Evolutionary conservation across 2,797 vertebrate genomes (phyloP).

Genomic region (Hypotaenidia okinawae): DNA sequence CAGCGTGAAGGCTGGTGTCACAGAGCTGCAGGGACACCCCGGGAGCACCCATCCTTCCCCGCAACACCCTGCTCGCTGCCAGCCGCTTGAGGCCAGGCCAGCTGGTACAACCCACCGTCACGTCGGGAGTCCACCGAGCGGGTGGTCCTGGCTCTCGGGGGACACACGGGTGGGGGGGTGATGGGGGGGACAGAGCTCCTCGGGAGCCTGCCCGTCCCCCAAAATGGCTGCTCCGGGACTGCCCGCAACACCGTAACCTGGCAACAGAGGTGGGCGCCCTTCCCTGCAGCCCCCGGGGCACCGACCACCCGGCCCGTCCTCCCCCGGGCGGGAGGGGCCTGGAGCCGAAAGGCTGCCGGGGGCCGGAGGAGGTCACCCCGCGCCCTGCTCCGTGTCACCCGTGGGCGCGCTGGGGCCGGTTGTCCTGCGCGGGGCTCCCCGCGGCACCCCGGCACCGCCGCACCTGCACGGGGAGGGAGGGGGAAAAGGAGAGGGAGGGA

Average conservation of each 20-base stretch:
- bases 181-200: not conserved
- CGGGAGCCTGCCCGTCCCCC: not conserved
- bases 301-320: too few relatives aligned
- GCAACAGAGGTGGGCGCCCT: accelerated
- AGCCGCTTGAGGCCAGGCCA: accelerated
- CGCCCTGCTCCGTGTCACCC: not conserved
- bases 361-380: not conserved
- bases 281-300: not conserved
- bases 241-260: not conserved
- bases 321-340: not conserved
- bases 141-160: not conserved
- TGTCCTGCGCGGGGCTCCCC: not conserved
- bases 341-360: not conserved
- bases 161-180: not conserved
- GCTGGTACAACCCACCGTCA: accelerated
- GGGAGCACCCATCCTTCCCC: not conserved
- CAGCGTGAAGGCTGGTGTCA: not conserved
- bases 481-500: too few relatives aligned
- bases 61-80: accelerated
- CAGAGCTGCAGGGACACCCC: not conserved
- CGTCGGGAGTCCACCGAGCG: not conserved
- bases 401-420: not conserved
- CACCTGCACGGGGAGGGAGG: not conserved
- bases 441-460: not conserved
- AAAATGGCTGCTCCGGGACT: not conserved